Conservation (phyloP, 2,797 vertebrate species). For the Crenuchus spilurus region DNA sequence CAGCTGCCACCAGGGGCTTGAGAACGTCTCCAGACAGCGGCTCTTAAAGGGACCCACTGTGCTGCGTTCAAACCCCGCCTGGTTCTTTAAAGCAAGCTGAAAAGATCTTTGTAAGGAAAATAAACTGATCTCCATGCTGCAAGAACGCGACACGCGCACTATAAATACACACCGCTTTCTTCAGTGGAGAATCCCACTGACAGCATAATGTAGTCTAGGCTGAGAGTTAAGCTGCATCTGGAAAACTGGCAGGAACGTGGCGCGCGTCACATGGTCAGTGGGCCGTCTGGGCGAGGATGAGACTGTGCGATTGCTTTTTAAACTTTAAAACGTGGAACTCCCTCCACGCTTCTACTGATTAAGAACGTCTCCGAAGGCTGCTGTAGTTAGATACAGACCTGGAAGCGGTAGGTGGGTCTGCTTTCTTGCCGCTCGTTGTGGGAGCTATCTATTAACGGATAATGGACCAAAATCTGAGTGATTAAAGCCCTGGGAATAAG, state of each 20-base stretch:
- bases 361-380: constrained; percentile 41
- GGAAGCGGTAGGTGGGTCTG: constrained; percentile 84
- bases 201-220: not conserved
- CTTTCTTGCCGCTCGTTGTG: constrained; percentile 79
- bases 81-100: not conserved
- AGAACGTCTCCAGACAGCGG: constrained; percentile 69
- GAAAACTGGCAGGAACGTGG: not conserved
- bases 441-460: constrained; percentile 99
- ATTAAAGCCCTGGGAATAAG: constrained; percentile 93
- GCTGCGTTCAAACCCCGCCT: constrained; percentile 22
- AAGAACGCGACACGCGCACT: not conserved
- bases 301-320: constrained; percentile 15
- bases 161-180: not conserved
- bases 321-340: constrained; percentile 27
- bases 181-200: not conserved
- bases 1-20: constrained; percentile 67
- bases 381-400: constrained; percentile 69
- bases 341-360: constrained; percentile 37
- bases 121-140: not conserved
- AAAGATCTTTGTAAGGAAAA: not conserved
- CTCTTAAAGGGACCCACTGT: constrained; percentile 68
- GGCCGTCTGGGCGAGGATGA: constrained; percentile 19
- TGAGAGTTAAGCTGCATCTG: not conserved
- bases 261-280: not conserved
- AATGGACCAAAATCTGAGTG: constrained; percentile 91